Percentiles rank a stretch among this genome's conserved stretches.
phyloP scores from a whole-genome alignment of 2,797 vertebrate species.

The Steatocranus sp. region DNA sequence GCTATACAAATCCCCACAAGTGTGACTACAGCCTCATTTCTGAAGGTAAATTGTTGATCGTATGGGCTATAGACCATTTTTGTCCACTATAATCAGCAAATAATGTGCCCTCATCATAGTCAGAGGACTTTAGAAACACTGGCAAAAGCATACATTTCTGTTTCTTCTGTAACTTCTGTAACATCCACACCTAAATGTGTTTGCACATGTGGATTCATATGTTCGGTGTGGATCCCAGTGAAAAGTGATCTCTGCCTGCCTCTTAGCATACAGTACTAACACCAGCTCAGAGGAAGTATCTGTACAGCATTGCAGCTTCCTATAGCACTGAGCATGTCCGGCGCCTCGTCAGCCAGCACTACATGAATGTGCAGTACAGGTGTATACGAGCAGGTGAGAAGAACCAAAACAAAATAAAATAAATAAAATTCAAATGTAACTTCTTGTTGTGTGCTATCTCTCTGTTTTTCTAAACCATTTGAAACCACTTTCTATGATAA shows the following conservation, averaged over 20 bases:
- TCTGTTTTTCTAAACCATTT: background rate
- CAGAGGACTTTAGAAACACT: background rate
- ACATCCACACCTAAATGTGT: background rate
- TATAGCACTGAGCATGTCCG: conserved; percentile 59
- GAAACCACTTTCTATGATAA: background rate
- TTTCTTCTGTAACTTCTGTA: background rate
- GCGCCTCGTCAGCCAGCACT: conserved; percentile 68
- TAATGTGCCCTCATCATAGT: too few species aligned
- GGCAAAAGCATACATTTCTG: background rate
- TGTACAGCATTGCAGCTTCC: conserved; percentile 65
- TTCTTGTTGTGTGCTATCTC: background rate
- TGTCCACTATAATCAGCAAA: background rate
- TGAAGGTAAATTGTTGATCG: conserved; percentile 27
- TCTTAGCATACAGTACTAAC: conserved; percentile 69
- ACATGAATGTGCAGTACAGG: conserved; percentile 66
- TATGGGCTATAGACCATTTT: rapidly evolving
- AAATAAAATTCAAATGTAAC: rapidly evolving
- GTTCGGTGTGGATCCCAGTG: background rate
- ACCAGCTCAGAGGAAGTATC: conserved; percentile 69
- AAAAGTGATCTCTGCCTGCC: background rate
- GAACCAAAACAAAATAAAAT: background rate
- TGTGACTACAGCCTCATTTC: conserved; percentile 34
- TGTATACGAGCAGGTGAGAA: conserved; percentile 44
- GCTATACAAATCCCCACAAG: conserved; percentile 23
- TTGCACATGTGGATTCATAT: background rate